phyloP scores from a whole-genome alignment of 2,888 invertebrate species.

The Halictus ligatus region DNA sequence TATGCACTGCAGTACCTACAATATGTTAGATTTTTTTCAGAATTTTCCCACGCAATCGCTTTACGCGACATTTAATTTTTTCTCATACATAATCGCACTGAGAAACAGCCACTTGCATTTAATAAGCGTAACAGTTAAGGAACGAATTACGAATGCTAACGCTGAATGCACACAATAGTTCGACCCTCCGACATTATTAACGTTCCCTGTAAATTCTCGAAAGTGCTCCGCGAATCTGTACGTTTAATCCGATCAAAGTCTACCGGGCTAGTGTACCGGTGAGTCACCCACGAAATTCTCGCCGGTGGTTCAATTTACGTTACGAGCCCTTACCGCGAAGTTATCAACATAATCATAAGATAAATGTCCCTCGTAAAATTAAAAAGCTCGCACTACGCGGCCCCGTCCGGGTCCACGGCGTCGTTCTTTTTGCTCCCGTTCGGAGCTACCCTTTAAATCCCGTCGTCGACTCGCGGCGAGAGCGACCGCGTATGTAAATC shows the following conservation, averaged over 20 bases:
- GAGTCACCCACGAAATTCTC: constrained; percentile 57
- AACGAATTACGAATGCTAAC: too few species aligned
- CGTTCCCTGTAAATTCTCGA: not conserved
- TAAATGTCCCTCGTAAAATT: constrained; percentile 71
- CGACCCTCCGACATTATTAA: not conserved
- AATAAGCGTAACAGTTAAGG: too few species aligned
- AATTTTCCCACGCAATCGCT: not conserved
- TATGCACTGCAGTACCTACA: too few species aligned
- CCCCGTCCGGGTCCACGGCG: constrained; percentile 9
- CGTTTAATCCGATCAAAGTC: not conserved
- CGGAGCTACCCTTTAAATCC: constrained; percentile 41
- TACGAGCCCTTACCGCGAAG: constrained; percentile 69
- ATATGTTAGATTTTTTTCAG: not conserved
- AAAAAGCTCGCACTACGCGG: constrained; percentile 67
- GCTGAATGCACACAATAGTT: not conserved
- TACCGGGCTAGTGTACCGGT: constrained; percentile 7
- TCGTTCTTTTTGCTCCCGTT: constrained; percentile 38
- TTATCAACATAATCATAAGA: constrained; percentile 74
- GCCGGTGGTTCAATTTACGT: constrained; percentile 68
- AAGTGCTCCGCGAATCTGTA: not conserved
- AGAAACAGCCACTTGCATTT: too few species aligned
- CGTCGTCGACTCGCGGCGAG: constrained; percentile 2
- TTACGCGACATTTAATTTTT: not conserved
- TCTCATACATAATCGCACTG: too few species aligned
- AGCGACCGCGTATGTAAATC: constrained; percentile 17